These are phyloP conservation scores for Nasonia longicornis DNA, from an alignment of 1,140 invertebrate species.

Conservation along the genomic window DNA sequence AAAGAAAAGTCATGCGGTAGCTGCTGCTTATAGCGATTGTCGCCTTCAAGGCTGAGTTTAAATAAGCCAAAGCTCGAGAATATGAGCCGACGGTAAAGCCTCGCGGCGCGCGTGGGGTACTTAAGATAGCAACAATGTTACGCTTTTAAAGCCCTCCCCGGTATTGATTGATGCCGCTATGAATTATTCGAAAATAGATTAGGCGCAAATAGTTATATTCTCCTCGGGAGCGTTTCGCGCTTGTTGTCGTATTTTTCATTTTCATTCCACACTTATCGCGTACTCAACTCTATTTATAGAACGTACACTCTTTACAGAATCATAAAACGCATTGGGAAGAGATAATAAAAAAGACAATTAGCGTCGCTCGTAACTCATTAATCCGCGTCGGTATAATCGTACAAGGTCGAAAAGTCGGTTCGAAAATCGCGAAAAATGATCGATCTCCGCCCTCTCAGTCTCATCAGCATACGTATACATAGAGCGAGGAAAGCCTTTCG, in stretches of 20 bases:
- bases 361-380: no score
- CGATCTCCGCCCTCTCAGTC: no score
- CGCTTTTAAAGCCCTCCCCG: not conserved
- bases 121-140: constrained; percentile 17
- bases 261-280: not conserved
- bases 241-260: not conserved
- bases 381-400: no score
- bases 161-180: constrained; percentile 19
- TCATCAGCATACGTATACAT: no score
- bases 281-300: not conserved
- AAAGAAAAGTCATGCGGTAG: not conserved
- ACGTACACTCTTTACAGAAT: no score
- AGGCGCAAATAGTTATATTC: not conserved
- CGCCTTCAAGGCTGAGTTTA: not conserved
- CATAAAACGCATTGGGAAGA: no score
- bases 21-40: not conserved
- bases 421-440: no score
- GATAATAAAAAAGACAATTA: no score
- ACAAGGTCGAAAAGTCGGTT: no score
- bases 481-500: not conserved
- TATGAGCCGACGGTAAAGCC: not conserved
- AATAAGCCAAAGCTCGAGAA: not conserved
- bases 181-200: constrained; percentile 21
- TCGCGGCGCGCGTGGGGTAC: not conserved
- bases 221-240: not conserved